Conservation (phyloP, 2,113 vertebrate genomes). For the Terrapene triunguis region DNA sequence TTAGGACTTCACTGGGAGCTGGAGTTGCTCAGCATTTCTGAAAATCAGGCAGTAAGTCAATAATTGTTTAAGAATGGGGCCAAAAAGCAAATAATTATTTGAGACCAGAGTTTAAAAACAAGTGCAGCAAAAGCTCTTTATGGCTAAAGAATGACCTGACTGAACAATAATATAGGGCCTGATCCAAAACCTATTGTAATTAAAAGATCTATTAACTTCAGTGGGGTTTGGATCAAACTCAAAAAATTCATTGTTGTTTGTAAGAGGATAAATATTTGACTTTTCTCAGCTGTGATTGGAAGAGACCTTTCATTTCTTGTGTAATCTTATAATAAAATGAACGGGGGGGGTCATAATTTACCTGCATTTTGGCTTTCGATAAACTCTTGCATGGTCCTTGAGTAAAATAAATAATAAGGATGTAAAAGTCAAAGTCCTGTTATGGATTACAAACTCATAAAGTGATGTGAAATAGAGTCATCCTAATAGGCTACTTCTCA, state of each 20-base stretch:
- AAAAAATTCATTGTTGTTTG: background rate
- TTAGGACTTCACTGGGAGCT: background rate
- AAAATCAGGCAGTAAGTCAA: background rate
- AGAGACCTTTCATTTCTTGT: background rate
- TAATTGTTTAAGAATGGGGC: background rate
- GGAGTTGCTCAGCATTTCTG: background rate
- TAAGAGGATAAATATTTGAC: background rate
- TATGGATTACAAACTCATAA: background rate
- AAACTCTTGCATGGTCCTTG: background rate
- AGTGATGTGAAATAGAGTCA: background rate
- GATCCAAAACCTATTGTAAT: background rate
- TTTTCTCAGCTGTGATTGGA: background rate
- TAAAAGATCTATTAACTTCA: background rate
- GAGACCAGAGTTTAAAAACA: background rate
- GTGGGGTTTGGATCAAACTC: background rate
- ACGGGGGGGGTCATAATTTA: background rate
- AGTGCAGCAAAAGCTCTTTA: background rate
- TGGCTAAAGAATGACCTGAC: background rate
- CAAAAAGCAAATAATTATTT: background rate
- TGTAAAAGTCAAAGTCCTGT: background rate
- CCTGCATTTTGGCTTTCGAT: background rate
- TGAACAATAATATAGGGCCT: background rate
- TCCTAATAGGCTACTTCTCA: background rate
- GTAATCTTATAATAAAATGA: background rate
- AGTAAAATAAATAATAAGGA: background rate